Percentiles rank a stretch among this genome's conserved stretches.
These are phyloP conservation scores for Empidonax alnorum DNA, from an alignment of 2,113 vertebrate species.

Conservation along the genomic window DNA sequence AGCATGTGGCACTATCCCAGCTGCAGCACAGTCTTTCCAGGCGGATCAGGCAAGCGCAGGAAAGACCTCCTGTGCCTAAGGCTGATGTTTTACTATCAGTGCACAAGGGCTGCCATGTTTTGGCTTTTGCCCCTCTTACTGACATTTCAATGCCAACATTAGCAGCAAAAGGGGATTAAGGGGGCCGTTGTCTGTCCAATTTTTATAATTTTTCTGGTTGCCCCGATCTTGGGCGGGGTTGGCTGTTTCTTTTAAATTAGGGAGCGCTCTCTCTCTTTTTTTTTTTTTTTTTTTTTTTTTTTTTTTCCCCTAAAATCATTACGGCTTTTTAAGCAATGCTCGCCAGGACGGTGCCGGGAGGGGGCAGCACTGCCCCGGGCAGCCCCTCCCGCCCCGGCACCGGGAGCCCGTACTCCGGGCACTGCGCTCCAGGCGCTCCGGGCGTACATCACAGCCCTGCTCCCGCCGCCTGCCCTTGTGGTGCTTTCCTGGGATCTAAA, in stretches of 20 bases:
- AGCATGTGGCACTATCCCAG: rapidly evolving
- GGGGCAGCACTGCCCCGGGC: constrained; percentile 1
- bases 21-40: background rate
- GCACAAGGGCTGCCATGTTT: background rate
- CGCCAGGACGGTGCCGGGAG: background rate
- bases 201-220: background rate
- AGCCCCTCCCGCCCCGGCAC: background rate
- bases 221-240: no score
- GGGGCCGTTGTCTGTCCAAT: rapidly evolving
- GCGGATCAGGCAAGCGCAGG: background rate
- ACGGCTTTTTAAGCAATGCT: rapidly evolving
- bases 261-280: no score
- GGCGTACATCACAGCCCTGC: background rate
- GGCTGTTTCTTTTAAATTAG: background rate
- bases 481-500: background rate
- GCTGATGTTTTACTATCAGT: background rate
- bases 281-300: no score
- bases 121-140: background rate
- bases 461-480: background rate
- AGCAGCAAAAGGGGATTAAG: background rate
- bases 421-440: background rate
- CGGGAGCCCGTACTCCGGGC: background rate
- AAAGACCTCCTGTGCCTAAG: background rate
- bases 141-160: rapidly evolving
- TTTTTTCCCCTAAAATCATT: rapidly evolving